Conservation (phyloP, 2,797 vertebrate genomes). For the Poeciliopsis infans region DNA sequence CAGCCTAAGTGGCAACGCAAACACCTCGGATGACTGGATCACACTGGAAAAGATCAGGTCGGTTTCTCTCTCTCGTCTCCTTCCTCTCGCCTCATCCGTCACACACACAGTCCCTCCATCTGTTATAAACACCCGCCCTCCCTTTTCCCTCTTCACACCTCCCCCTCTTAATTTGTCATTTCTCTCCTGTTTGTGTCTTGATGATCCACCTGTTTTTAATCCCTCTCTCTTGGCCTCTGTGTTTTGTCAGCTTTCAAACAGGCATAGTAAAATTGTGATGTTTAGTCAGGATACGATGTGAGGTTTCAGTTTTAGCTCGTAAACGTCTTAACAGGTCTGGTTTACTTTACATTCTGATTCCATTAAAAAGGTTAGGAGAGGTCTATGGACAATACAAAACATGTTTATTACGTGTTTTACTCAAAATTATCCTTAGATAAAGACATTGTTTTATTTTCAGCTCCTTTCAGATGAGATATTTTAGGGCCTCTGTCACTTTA, state of each 20-base stretch:
- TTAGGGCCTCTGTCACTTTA: too few species aligned
- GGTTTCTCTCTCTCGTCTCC: constrained; percentile 72
- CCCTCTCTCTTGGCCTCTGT: constrained; percentile 28
- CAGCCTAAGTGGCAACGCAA: constrained; percentile 78
- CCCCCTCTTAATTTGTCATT: constrained; percentile 68
- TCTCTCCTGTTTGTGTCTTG: constrained; percentile 51
- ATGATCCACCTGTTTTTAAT: constrained; percentile 51
- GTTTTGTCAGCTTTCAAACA: constrained; percentile 37
- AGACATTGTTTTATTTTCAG: too few species aligned
- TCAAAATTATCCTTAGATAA: too few species aligned
- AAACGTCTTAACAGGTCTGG: background rate
- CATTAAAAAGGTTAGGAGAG: too few species aligned
- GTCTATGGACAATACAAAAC: too few species aligned
- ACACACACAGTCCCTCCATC: constrained; percentile 56
- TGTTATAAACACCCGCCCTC: constrained; percentile 57
- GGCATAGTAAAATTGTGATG: constrained; percentile 7
- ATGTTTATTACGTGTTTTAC: too few species aligned
- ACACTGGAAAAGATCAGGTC: constrained; percentile 96
- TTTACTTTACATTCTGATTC: too few species aligned
- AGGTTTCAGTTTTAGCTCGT: background rate
- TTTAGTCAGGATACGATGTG: background rate
- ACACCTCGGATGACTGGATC: constrained; percentile 90
- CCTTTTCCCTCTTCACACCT: constrained; percentile 58
- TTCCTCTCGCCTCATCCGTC: constrained; percentile 44
- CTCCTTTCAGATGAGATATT: too few species aligned